Conservation (phyloP, 2,888 invertebrate species). For the Eupithecia insigniata region DNA sequence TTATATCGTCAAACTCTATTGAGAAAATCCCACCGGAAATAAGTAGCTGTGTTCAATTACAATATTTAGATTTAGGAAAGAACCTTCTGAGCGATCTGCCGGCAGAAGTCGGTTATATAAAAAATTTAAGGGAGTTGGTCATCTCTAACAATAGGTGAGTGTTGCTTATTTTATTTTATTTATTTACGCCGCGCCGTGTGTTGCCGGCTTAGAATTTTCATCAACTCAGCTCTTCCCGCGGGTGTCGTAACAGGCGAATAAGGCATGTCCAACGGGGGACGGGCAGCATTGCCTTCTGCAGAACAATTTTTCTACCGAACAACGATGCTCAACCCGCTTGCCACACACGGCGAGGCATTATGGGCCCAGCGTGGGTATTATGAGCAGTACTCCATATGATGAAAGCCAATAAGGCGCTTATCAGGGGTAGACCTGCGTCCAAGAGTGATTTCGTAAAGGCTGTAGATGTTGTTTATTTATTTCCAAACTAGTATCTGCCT, state of each 20-base stretch:
- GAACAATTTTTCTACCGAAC: not conserved
- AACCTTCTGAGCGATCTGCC: slow-evolving; percentile 88
- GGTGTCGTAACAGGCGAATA: not conserved
- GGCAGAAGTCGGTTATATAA: slow-evolving; percentile 84
- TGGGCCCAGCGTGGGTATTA: too few relatives aligned
- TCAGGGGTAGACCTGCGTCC: too few relatives aligned
- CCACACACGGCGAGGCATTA: too few relatives aligned
- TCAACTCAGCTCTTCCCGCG: not conserved
- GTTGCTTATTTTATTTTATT: not conserved
- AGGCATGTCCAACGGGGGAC: not conserved
- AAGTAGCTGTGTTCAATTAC: slow-evolving; percentile 85
- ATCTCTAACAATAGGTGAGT: slow-evolving; percentile 92
- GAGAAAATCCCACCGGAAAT: slow-evolving; percentile 86
- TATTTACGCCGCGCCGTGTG: not conserved
- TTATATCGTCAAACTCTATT: slow-evolving; percentile 89
- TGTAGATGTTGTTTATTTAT: too few relatives aligned
- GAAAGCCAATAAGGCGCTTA: too few relatives aligned
- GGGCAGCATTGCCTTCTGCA: not conserved
- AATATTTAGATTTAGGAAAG: slow-evolving; percentile 89
- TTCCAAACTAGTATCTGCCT: too few relatives aligned
- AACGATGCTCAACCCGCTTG: too few relatives aligned
- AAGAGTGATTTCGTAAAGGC: too few relatives aligned
- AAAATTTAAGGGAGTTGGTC: slow-evolving; percentile 89
- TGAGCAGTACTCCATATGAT: too few relatives aligned
- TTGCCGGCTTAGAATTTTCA: too few relatives aligned